phyloP scores from a whole-genome alignment of 2,888 invertebrate genomes.

The Cheilosia soror region DNA sequence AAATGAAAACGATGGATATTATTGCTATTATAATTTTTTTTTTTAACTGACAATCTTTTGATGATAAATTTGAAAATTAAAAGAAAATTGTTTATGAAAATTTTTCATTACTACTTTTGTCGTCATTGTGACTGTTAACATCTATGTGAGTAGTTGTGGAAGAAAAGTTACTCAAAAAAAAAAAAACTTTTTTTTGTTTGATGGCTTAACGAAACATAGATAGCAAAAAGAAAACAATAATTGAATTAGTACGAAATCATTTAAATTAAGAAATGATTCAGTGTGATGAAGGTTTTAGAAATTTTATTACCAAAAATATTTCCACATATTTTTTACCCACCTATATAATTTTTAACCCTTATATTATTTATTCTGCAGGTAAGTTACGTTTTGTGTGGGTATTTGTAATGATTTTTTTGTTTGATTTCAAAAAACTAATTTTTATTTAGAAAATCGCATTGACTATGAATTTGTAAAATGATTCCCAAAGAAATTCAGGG shows the following conservation, averaged over 20 bases:
- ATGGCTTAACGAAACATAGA: constrained; percentile 72
- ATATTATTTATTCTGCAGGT: constrained; percentile 4
- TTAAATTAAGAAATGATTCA: constrained; percentile 25
- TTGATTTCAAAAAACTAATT: too few relatives aligned
- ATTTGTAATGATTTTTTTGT: neutral
- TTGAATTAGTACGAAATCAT: constrained; percentile 69
- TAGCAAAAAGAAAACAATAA: constrained; percentile 73
- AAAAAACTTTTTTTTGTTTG: constrained; percentile 63
- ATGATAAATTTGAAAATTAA: constrained; percentile 23
- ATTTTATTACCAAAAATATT: neutral
- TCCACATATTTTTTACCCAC: neutral
- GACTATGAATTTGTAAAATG: too few relatives aligned
- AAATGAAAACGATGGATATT: constrained; percentile 43
- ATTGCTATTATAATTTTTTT: constrained; percentile 22
- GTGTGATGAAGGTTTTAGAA: constrained; percentile 32
- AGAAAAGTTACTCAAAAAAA: constrained; percentile 46
- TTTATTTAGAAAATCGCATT: too few relatives aligned
- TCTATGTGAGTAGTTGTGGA: constrained; percentile 77
- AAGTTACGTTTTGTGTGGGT: constrained; percentile 11
- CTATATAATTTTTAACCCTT: constrained; percentile 2
- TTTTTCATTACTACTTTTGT: constrained; percentile 80
- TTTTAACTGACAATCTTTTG: constrained; percentile 56
- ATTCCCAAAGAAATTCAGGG: too few relatives aligned
- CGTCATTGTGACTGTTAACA: constrained; percentile 79
- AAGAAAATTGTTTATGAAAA: constrained; percentile 56